Evolutionary conservation across 2,888 invertebrate species (phyloP), one percentile per base, ranked within the genome.

Genomic region (Rotaria macrura): DNA sequence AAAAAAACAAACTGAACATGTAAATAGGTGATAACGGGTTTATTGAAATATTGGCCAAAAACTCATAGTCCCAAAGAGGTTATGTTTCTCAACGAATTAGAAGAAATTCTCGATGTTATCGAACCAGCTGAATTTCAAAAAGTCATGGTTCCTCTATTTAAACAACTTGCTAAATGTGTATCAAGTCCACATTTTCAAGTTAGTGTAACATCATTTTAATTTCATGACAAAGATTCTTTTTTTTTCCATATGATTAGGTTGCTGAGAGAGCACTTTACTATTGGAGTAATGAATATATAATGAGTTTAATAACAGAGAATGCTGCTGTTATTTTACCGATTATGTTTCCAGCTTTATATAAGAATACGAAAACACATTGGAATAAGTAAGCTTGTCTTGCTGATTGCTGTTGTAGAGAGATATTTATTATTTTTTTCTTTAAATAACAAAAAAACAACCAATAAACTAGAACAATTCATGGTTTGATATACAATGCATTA

Each of bases 131-230:
- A 99, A 92, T 99, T 99, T 93, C 95, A 94, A 90, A 97, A 96
- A 93, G 96, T 99, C 90, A 97, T 98, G 93, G 95, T 95, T 91
- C 95, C 97, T 87, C 93, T 99, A 88, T 99, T 99, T 93, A 94
- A 95, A 91, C 98, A 99, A 93, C 95, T 99, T 91, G 94, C 99
- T 89, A 95, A 95, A 93, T 99, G 98, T 92, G 98, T 99, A 87
- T 97, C 97, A 91, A 97, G 97, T 93, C 97, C 98, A 90, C 99
- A 99, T 92, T 99, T 99, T 93, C 99, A 97, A 94, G 97, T 98
- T 25, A 12, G 43, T n/a, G 20, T 38, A 23, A 9, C 0, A 12
- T 74, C 12, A 5, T 74, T 74, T 12, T 74, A 1, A 6, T 40
- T 23, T 10, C 12, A 0, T 72, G 9, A 72, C 17, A 23, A 17